Conservation (phyloP, 2,797 vertebrate genomes). For the Pogonophryne albipinna region DNA sequence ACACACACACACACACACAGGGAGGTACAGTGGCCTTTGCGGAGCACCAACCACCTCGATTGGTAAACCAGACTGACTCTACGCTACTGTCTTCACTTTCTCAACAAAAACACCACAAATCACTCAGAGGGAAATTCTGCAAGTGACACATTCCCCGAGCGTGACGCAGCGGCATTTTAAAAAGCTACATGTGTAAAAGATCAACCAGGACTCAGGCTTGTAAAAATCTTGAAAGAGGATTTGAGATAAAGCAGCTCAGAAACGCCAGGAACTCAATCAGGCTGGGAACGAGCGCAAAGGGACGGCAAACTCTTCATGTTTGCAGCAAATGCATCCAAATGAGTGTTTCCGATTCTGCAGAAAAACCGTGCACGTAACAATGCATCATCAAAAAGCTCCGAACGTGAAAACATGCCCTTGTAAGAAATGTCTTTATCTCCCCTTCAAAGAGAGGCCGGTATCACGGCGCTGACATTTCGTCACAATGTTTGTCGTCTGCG, state of each 20-base stretch:
- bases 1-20: conserved; percentile 12
- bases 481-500: conserved; percentile 65
- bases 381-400: neutral
- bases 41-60: conserved; percentile 22
- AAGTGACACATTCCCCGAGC: conserved; percentile 16
- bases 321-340: neutral
- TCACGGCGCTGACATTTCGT: conserved; percentile 43
- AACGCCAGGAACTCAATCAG: neutral
- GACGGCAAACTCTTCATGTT: neutral
- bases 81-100: neutral
- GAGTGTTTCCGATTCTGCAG: neutral
- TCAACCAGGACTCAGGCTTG: conserved; percentile 15
- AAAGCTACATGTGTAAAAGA: conserved; percentile 16
- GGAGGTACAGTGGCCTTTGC: neutral
- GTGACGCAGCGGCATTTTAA: conserved; percentile 5
- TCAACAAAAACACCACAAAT: neutral
- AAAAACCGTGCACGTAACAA: too few relatives aligned
- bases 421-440: conserved; percentile 52
- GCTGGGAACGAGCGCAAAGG: conserved; percentile 1
- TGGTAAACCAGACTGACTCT: too few relatives aligned
- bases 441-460: conserved; percentile 63
- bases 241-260: conserved; percentile 16
- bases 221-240: neutral
- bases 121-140: conserved; percentile 1
- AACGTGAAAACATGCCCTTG: conserved; percentile 10